These are phyloP conservation scores for Melinaea menophilus DNA, from an alignment of 2,888 invertebrate species.

Conservation along the genomic window DNA sequence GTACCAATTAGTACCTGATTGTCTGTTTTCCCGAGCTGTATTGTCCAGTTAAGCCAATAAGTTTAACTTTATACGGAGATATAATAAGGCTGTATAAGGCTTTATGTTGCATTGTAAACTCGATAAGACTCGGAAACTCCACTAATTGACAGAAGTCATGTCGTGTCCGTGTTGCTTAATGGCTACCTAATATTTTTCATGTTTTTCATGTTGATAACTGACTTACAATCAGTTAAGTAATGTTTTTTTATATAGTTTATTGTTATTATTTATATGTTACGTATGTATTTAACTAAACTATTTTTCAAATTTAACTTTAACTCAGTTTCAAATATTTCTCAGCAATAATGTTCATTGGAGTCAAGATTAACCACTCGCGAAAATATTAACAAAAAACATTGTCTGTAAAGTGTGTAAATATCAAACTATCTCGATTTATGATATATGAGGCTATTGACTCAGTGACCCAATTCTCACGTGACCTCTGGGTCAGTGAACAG, in stretches of 20 bases:
- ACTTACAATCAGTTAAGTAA: too few species aligned
- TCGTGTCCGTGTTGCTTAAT: conserved; percentile 36
- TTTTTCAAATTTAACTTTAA: too few species aligned
- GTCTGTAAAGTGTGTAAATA: too few species aligned
- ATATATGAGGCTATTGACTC: conserved; percentile 32
- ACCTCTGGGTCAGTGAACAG: conserved; percentile 56
- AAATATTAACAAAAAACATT: too few species aligned
- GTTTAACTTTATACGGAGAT: conserved; percentile 67
- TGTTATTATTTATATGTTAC: too few species aligned
- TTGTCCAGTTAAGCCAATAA: conserved; percentile 72
- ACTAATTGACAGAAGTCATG: conserved; percentile 67
- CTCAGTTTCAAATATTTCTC: too few species aligned
- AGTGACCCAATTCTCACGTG: conserved; percentile 70
- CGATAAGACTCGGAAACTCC: conserved; percentile 47
- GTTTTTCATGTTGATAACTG: too few species aligned
- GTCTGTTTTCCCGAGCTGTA: conserved; percentile 47
- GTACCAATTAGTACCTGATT: conserved; percentile 40
- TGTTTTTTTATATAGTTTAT: too few species aligned
- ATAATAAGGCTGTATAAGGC: conserved; percentile 46
- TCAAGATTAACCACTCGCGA: too few species aligned
- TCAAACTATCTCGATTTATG: too few species aligned
- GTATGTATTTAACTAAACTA: too few species aligned
- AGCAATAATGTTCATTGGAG: too few species aligned
- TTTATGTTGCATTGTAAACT: conserved; percentile 29
- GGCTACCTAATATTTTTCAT: conserved; percentile 9